These are phyloP conservation scores for Heliconius charithonia DNA, from an alignment of 2,888 invertebrate genomes.

Conservation along the genomic window DNA sequence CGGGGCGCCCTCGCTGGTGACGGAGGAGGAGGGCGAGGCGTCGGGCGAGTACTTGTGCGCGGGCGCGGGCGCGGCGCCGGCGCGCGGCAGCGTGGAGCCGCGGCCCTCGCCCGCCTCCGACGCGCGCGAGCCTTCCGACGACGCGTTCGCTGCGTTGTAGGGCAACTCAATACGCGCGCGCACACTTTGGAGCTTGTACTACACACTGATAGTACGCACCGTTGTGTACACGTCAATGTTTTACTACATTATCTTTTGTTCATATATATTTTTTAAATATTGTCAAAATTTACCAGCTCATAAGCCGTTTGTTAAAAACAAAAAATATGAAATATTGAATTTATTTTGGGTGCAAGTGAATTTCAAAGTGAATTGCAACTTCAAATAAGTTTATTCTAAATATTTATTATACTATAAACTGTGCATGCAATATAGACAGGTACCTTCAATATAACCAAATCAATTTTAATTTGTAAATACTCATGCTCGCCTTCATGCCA, in stretches of 20 bases:
- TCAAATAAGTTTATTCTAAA: no score
- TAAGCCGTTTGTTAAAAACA: neutral
- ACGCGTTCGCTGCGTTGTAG: conserved; percentile 83
- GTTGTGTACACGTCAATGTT: no score
- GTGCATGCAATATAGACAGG: neutral
- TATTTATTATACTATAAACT: neutral
- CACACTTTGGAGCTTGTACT: neutral
- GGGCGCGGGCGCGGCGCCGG: conserved; percentile 72
- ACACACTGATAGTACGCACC: neutral
- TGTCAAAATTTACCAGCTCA: neutral
- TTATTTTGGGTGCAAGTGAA: no score
- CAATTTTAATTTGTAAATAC: neutral
- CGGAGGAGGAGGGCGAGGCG: conserved; percentile 93
- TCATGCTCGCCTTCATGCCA: conserved; percentile 1
- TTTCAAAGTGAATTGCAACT: no score
- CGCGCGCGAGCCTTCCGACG: conserved; percentile 79
- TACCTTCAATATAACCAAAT: neutral
- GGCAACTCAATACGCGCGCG: conserved; percentile 69
- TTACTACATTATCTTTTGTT: no score
- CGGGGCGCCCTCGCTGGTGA: conserved; percentile 92
- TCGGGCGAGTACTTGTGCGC: no score
- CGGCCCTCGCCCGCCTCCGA: conserved; percentile 81
- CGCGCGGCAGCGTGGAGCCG: conserved; percentile 74
- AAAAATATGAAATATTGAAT: neutral
- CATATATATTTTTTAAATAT: neutral